A percentile compares a stretch with the other conserved stretches of the same genome.
These are phyloP conservation scores for Lasioglossum marginatum DNA, from an alignment of 2,888 invertebrate genomes.

Conservation along the genomic window DNA sequence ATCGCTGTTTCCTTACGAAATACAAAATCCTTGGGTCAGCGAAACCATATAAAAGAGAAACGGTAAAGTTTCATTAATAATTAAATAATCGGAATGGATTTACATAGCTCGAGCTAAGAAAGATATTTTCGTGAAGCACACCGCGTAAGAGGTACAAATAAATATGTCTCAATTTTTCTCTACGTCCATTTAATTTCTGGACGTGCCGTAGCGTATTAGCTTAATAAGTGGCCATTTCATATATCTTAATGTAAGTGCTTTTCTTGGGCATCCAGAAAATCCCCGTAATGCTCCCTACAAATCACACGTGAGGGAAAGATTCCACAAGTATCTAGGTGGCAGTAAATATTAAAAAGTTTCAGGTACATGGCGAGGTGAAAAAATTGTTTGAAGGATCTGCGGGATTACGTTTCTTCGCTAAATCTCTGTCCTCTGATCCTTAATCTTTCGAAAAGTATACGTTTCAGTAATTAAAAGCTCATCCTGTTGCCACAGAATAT, in stretches of 20 bases:
- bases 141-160: not conserved
- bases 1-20: not conserved
- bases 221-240: slow-evolving; percentile 8
- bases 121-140: not conserved
- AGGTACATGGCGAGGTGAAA: not conserved
- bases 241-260: slow-evolving; percentile 18
- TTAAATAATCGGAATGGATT: not conserved
- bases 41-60: not conserved
- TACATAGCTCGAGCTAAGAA: not conserved
- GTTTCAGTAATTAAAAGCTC: not conserved
- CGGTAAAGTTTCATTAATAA: not conserved
- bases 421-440: not conserved
- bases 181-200: not conserved
- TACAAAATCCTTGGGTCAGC: not conserved
- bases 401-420: not conserved
- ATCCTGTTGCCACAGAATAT: not conserved
- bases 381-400: slow-evolving; percentile 1
- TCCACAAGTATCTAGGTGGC: not conserved
- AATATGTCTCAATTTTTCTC: not conserved
- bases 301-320: slow-evolving; percentile 12
- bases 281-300: slow-evolving; percentile 8
- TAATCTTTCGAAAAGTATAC: not conserved
- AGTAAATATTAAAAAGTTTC: slow-evolving; percentile 11
- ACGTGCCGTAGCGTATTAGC: slow-evolving; percentile 6
- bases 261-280: slow-evolving; percentile 16